Evolutionary conservation across 2,888 invertebrate genomes (phyloP).

Genomic region (Rhingia rostrata): DNA sequence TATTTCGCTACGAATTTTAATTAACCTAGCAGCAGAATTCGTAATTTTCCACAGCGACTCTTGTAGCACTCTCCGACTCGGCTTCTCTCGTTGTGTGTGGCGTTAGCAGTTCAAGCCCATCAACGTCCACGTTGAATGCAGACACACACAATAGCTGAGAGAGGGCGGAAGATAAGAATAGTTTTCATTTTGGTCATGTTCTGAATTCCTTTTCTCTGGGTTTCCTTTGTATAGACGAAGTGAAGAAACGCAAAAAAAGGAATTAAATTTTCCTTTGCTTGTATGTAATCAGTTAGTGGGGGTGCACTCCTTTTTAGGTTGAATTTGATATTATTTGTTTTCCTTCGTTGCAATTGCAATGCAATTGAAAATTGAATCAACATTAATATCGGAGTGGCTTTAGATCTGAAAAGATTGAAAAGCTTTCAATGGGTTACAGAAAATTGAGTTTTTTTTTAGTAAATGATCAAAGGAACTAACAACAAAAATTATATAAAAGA

Average conservation of each 20-base stretch:
- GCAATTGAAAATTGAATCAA: neutral
- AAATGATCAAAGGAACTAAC: no score
- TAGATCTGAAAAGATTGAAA: no score
- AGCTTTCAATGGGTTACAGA: no score
- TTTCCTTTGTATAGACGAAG: conserved; percentile 25
- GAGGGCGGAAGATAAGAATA: conserved; percentile 54
- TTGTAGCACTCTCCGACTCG: neutral
- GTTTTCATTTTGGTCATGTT: conserved; percentile 65
- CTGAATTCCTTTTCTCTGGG: conserved; percentile 24
- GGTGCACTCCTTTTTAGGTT: neutral
- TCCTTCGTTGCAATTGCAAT: neutral
- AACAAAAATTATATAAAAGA: no score
- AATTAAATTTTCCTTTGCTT: conserved; percentile 54
- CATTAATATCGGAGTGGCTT: no score
- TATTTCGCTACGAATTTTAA: conserved; percentile 57
- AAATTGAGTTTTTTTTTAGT: no score
- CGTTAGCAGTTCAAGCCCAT: neutral
- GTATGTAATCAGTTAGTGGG: conserved; percentile 31
- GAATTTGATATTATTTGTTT: neutral
- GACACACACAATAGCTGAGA: conserved; percentile 47
- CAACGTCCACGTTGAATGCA: conserved; percentile 36
- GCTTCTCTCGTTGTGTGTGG: neutral
- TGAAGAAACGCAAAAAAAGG: conserved; percentile 16
- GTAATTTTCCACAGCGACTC: conserved; percentile 51
- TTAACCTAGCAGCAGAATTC: conserved; percentile 60